Percentiles rank a stretch among this genome's conserved stretches.
phyloP scores from a whole-genome alignment of 1,140 invertebrate species.

The Ladona fulva region DNA sequence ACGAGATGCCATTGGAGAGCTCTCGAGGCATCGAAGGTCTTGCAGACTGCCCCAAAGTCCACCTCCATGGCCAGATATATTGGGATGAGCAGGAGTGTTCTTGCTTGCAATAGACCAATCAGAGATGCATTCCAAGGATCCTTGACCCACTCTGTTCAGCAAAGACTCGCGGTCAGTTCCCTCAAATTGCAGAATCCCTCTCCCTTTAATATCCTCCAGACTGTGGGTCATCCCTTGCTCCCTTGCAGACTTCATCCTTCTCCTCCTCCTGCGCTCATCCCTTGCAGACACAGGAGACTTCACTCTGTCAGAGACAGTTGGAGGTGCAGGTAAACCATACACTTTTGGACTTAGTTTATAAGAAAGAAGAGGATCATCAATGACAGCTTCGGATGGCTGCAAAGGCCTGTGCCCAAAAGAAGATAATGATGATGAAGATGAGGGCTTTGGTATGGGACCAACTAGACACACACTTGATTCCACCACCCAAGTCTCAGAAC shows the following conservation, averaged over 20 bases:
- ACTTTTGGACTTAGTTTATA: constrained; percentile 45
- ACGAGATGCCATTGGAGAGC: constrained; percentile 12
- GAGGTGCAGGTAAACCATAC: constrained; percentile 30
- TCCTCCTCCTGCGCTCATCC: background rate
- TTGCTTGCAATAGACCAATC: background rate
- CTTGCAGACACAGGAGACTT: background rate
- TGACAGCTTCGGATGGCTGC: background rate
- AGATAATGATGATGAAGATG: background rate
- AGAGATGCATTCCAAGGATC: background rate
- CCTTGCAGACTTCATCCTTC: background rate
- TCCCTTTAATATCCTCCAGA: constrained; percentile 44
- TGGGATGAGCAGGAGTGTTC: background rate
- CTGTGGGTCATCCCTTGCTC: constrained; percentile 34
- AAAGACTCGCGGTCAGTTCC: background rate
- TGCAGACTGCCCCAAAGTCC: constrained; percentile 48
- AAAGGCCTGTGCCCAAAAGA: background rate
- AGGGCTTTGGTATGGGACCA: background rate
- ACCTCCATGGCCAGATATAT: background rate
- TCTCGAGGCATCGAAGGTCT: constrained; percentile 36
- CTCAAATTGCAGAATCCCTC: constrained; percentile 22
- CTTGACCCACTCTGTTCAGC: background rate
- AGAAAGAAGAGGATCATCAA: constrained; percentile 18
- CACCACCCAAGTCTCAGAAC: constrained; percentile 15
- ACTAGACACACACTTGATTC: background rate
- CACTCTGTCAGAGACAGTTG: constrained; percentile 14